These are phyloP conservation scores for Ephydatia muelleri DNA, from an alignment of 37 sponge, comb jelly and placozoan genomes.

Conservation along the genomic window DNA sequence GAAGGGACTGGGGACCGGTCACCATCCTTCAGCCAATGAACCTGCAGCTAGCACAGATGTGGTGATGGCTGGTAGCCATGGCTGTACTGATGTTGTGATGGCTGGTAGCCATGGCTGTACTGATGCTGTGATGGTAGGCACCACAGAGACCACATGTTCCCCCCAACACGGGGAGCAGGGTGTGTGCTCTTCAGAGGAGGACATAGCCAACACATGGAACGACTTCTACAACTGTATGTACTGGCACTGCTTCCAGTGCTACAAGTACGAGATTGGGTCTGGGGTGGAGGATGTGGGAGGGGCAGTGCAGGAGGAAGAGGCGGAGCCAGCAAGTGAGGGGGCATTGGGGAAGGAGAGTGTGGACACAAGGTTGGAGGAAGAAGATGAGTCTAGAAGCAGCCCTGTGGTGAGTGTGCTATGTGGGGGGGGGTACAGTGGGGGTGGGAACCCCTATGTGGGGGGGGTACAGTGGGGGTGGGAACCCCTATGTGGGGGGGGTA, in stretches of 20 bases:
- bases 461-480: no score
- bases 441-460: no score
- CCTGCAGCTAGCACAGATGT: not conserved
- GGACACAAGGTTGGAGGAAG: no score
- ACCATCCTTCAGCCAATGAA: not conserved
- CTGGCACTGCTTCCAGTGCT: conserved; percentile 60
- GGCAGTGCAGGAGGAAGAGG: not conserved
- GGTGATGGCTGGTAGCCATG: not conserved
- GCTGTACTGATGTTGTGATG: not conserved
- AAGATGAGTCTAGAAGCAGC: not conserved
- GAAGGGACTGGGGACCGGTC: not conserved
- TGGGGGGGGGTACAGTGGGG: no score
- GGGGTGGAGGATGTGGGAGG: not conserved
- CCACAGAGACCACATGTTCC: not conserved
- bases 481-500: no score
- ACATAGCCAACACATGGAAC: conserved; percentile 44
- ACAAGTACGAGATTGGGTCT: not conserved
- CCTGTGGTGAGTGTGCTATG: not conserved
- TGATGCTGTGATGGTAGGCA: not conserved
- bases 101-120: not conserved
- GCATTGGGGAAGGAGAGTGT: not conserved
- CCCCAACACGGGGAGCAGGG: not conserved
- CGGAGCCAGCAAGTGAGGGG: not conserved
- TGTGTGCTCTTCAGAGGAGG: conserved; percentile 30
- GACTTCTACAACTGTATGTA: conserved; percentile 70